Evolutionary conservation across 2,888 invertebrate species (phyloP).

Genomic region (Ichneumon xanthorius): DNA sequence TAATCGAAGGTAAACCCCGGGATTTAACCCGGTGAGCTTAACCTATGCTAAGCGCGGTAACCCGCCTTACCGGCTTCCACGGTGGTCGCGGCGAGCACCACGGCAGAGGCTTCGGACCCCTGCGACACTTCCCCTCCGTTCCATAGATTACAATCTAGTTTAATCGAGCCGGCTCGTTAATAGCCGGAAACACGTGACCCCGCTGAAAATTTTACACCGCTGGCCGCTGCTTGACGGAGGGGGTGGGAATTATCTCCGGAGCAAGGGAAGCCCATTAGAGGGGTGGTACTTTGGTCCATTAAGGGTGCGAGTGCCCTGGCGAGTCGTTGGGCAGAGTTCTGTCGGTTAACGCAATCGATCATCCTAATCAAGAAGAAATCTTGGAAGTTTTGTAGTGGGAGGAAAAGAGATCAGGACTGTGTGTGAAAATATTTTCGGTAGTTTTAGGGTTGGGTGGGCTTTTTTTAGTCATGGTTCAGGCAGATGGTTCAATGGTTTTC

Average conservation of each 20-base stretch:
- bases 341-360: slow-evolving; percentile 6
- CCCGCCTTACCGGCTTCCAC: slow-evolving; percentile 76
- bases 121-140: slow-evolving; percentile 17
- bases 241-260: slow-evolving; percentile 11
- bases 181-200: slow-evolving; percentile 71
- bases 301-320: background rate
- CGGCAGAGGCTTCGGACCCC: slow-evolving; percentile 63
- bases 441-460: too few species aligned
- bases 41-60: slow-evolving; percentile 82
- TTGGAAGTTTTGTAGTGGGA: background rate
- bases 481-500: too few species aligned
- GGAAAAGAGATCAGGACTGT: too few species aligned
- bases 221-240: background rate
- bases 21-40: slow-evolving; percentile 81
- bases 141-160: slow-evolving; percentile 82
- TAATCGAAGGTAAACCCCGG: slow-evolving; percentile 81
- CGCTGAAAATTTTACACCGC: slow-evolving; percentile 34
- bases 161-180: slow-evolving; percentile 80
- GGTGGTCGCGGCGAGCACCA: slow-evolving; percentile 61
- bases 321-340: background rate
- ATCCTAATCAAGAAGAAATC: slow-evolving; percentile 5
- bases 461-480: too few species aligned
- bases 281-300: background rate
- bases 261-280: slow-evolving; percentile 7
- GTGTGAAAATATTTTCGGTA: too few species aligned